Conservation (phyloP, 2,888 invertebrate genomes). For the Catonia carolina region DNA sequence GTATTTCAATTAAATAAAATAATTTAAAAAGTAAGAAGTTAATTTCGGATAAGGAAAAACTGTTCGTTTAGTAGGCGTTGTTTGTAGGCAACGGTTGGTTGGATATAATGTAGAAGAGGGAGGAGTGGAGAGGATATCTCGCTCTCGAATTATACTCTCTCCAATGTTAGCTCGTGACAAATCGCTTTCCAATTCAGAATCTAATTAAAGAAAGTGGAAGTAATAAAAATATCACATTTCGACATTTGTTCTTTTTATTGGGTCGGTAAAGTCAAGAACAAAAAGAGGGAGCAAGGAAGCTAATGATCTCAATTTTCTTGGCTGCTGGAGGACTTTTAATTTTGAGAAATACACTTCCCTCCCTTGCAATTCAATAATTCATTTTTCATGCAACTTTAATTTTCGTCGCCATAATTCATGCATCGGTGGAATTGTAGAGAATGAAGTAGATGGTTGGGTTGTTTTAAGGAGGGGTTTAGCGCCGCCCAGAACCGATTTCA, state of each 20-base stretch:
- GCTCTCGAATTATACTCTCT: not conserved
- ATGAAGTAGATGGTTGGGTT: not conserved
- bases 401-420: slow-evolving; percentile 34
- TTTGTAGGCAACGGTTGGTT: too few species aligned
- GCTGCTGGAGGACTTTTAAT: slow-evolving; percentile 29
- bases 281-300: not conserved
- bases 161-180: slow-evolving; percentile 38
- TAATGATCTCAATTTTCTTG: slow-evolving; percentile 24
- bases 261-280: not conserved
- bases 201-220: slow-evolving; percentile 26
- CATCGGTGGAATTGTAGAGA: slow-evolving; percentile 19
- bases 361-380: slow-evolving; percentile 32
- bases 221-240: slow-evolving; percentile 21
- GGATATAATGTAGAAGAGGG: not conserved
- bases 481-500: slow-evolving; percentile 20
- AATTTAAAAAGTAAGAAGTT: too few species aligned
- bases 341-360: slow-evolving; percentile 30
- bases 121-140: not conserved
- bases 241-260: slow-evolving; percentile 7
- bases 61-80: not conserved
- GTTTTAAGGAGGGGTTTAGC: not conserved
- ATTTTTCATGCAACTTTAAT: slow-evolving; percentile 36
- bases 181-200: slow-evolving; percentile 24
- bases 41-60: not conserved
- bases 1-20: too few species aligned